Conservation (phyloP, 2,113 vertebrate genomes). For the Phylloscopus trochiloides region DNA sequence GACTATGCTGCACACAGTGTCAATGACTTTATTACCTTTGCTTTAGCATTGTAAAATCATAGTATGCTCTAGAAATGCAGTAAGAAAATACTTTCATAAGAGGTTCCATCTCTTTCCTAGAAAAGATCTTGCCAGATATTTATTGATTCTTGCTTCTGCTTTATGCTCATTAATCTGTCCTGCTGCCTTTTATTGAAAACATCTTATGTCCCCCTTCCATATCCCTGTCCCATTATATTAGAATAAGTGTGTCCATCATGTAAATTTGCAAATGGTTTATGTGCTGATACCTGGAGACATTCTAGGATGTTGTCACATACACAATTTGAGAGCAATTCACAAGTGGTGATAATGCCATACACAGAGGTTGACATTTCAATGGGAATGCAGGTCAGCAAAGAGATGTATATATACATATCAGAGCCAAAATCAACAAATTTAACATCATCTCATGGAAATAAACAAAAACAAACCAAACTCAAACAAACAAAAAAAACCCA, state of each 20-base stretch:
- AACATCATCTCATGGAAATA: neutral
- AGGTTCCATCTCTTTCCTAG: neutral
- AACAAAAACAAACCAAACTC: neutral
- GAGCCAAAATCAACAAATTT: neutral
- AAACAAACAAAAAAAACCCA: no score
- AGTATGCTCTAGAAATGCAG: neutral
- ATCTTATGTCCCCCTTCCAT: neutral
- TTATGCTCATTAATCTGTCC: neutral
- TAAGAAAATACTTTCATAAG: neutral
- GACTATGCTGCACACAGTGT: neutral
- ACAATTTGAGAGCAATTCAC: neutral
- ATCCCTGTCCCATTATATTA: neutral
- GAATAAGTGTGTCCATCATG: neutral
- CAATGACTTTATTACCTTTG: neutral
- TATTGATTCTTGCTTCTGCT: neutral
- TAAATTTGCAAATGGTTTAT: neutral
- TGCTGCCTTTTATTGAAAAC: neutral
- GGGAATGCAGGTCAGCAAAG: neutral
- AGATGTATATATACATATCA: neutral
- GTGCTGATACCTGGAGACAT: neutral
- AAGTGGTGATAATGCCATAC: neutral
- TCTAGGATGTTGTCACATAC: neutral
- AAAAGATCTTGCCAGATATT: neutral
- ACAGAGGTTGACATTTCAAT: neutral
- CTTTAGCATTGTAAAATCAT: neutral